phyloP scores from a whole-genome alignment of 2,797 vertebrate genomes.

The Neopelma chrysocephalum region DNA sequence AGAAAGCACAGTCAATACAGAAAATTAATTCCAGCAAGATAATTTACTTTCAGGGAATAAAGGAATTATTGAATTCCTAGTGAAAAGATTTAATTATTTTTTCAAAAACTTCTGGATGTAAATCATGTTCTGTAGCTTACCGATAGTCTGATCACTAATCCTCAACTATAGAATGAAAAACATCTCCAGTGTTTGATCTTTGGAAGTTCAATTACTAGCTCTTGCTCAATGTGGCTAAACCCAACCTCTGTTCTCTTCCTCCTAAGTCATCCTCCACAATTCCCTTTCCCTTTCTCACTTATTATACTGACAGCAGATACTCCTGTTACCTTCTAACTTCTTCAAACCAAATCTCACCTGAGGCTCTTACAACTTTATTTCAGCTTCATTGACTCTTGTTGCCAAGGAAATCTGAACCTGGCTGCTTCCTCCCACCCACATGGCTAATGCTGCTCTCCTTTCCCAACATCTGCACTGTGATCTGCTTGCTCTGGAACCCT shows the following conservation, averaged over 20 bases:
- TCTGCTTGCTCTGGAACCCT: accelerated
- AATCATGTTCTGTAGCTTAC: not conserved
- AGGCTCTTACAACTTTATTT: not conserved
- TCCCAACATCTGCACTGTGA: not conserved
- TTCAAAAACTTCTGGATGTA: not conserved
- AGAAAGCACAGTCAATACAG: conserved; percentile 10
- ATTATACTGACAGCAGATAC: not conserved
- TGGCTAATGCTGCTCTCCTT: not conserved
- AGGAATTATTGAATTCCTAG: conserved; percentile 22
- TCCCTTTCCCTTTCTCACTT: not conserved
- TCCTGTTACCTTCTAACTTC: not conserved
- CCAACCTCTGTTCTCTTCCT: not conserved
- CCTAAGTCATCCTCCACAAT: not conserved
- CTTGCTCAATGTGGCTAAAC: not conserved
- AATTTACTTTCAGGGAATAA: conserved; percentile 25
- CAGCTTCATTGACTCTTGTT: not conserved
- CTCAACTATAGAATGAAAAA: not conserved
- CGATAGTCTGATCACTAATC: not conserved
- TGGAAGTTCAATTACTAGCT: not conserved
- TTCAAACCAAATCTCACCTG: not conserved
- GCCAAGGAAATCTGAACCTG: not conserved
- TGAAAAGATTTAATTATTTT: not conserved
- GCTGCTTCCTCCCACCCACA: not conserved
- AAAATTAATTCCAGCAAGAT: conserved; percentile 36
- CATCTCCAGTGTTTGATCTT: not conserved